Conservation (phyloP, 1,140 invertebrate genomes). For the Danaus melanippus region DNA sequence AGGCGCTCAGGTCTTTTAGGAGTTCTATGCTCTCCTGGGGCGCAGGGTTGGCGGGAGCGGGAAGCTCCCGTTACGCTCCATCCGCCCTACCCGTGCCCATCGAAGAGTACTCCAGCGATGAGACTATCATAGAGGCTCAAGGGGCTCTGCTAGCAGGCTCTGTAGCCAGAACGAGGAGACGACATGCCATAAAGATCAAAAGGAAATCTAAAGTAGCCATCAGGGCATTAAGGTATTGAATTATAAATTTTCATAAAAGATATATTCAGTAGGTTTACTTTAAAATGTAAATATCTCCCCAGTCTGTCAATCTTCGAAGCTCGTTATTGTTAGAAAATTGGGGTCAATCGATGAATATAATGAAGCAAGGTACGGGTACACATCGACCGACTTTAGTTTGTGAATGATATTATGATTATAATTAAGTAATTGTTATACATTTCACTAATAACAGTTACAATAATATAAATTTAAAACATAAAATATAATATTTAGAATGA, state of each 20-base stretch:
- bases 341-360: conserved; percentile 51
- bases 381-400: too few species aligned
- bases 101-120: conserved; percentile 27
- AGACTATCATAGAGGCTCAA: conserved; percentile 38
- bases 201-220: conserved; percentile 55
- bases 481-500: too few species aligned
- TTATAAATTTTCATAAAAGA: too few species aligned
- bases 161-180: conserved; percentile 56
- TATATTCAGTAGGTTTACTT: background rate
- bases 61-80: conserved; percentile 30
- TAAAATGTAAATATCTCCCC: conserved; percentile 3
- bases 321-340: conserved; percentile 54
- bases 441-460: conserved; percentile 13
- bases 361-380: conserved; percentile 1
- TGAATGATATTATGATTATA: too few species aligned
- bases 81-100: conserved; percentile 19
- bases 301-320: conserved; percentile 1
- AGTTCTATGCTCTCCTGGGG: conserved; percentile 64
- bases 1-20: conserved; percentile 63
- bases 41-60: conserved; percentile 32
- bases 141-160: conserved; percentile 53
- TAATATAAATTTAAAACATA: too few species aligned
- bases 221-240: conserved; percentile 47
- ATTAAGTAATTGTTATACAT: conserved; percentile 10
- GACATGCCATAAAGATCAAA: conserved; percentile 60